A percentile compares a stretch with the other conserved stretches of the same genome.
phyloP scores from a whole-genome alignment of 2,113 vertebrate genomes.

The Prinia subflava region DNA sequence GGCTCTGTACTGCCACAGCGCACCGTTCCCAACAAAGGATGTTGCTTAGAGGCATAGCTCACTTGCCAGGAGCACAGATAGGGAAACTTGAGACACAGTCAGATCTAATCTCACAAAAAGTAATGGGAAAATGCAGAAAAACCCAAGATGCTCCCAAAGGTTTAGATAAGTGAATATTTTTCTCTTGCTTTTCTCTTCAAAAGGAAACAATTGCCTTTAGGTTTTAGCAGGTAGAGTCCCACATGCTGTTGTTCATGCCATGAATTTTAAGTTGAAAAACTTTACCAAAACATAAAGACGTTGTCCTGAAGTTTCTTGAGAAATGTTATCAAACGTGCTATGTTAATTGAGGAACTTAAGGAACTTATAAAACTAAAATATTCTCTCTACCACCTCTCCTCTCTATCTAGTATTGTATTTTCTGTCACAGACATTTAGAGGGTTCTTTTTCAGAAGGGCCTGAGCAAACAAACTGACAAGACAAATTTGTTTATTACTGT shows the following conservation, averaged over 20 bases:
- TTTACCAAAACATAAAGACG: background rate
- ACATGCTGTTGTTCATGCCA: background rate
- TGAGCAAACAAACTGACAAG: background rate
- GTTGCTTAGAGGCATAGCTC: background rate
- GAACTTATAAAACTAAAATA: background rate
- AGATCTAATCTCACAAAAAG: slow-evolving; percentile 23
- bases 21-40: background rate
- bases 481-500: slow-evolving; percentile 17
- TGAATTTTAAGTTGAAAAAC: background rate
- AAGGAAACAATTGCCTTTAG: slow-evolving; percentile 4
- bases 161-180: slow-evolving; percentile 35
- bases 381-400: background rate
- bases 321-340: background rate
- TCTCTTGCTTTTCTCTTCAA: slow-evolving; percentile 10
- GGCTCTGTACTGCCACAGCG: background rate
- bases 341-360: background rate
- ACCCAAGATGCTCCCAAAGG: background rate
- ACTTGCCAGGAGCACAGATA: background rate
- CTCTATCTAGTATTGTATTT: background rate
- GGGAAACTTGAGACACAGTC: background rate
- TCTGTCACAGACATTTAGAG: background rate
- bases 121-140: background rate
- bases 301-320: background rate
- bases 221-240: slow-evolving; percentile 6
- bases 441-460: background rate